Evolutionary conservation across 2,797 vertebrate species (phyloP), one percentile per base, ranked within the genome.

Genomic region (Semotilus atromaculatus): DNA sequence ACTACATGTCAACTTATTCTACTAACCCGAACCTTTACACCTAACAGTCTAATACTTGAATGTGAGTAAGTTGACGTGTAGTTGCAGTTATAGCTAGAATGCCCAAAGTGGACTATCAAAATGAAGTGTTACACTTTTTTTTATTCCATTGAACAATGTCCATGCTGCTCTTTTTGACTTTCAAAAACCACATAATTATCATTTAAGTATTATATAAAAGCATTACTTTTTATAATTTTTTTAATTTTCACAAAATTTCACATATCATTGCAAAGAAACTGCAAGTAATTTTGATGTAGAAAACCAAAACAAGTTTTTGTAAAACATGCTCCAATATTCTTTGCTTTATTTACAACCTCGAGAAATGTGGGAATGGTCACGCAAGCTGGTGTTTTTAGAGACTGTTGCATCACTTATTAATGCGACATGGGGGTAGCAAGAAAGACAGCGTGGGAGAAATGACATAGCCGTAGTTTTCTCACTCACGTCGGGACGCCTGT

Each of bases 401-500:
- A 60, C 58, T 8, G 21, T 77, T 78, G 81, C 79, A 74, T 58
- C 74, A 82, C 82, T 86, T 86, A 79, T 81, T 89, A 87, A 85
- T 89, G 78, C 34, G 72, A 87, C 80, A 66, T 84, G 87, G 34
- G 67, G 72, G 70, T 73, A 67, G 79, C 31, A 70, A 82, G 70
- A 75, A 23, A 75, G 45, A 72, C 66, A 51, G 68, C 45, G 31
- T 79, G 77, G 55, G 78, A 83, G 82, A 82, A 48, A 85, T 81
- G 82, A 81, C 66, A 74, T 67, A 18, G 81, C 79, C 19, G 40
- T 68, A 64, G 64, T 74, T 84, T 82, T 81, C 83, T 81, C 81
- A 80, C 84, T 89, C 68, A 7, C 16, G n/a, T 64, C 68, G 43
- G 26, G n/a, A 60, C 36, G 76, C 83, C 83, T 76, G 85, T 87